Conservation (phyloP, 2,888 invertebrate species). For the Acleris cristana region DNA sequence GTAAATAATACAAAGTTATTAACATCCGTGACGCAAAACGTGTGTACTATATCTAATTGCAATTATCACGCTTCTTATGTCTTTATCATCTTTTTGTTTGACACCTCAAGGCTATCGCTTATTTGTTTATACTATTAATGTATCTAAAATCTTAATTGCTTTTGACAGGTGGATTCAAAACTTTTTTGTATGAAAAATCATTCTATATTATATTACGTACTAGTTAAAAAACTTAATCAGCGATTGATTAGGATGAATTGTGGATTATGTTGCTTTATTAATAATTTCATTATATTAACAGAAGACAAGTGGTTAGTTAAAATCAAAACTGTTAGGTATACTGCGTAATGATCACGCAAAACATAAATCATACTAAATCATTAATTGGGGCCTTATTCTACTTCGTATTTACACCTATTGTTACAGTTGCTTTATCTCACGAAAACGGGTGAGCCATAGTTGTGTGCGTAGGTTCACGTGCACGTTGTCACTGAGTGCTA, state of each 20-base stretch:
- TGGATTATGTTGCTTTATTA: conserved; percentile 8
- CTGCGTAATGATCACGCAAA: too few species aligned
- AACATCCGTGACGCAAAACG: conserved; percentile 3
- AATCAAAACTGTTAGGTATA: not conserved
- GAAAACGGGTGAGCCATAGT: too few species aligned
- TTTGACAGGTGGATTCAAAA: conserved; percentile 10
- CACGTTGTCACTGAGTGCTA: too few species aligned
- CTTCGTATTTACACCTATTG: too few species aligned
- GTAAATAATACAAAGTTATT: not conserved
- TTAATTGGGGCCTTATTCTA: too few species aligned
- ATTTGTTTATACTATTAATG: not conserved
- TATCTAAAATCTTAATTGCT: conserved; percentile 12
- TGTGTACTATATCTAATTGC: not conserved
- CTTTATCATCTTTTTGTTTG: conserved; percentile 20
- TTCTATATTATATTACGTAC: not conserved
- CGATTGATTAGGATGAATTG: conserved; percentile 26
- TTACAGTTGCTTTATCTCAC: too few species aligned
- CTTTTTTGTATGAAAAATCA: not conserved
- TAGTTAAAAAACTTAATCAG: conserved; percentile 6
- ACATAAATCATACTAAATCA: too few species aligned
- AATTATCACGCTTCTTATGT: not conserved
- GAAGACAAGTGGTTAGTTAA: conserved; percentile 2
- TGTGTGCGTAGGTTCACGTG: too few species aligned
- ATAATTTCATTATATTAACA: conserved; percentile 23
- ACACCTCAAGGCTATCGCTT: conserved; percentile 15